phyloP scores from a whole-genome alignment of 2,797 vertebrate species.

The Oreochromis mossambicus region DNA sequence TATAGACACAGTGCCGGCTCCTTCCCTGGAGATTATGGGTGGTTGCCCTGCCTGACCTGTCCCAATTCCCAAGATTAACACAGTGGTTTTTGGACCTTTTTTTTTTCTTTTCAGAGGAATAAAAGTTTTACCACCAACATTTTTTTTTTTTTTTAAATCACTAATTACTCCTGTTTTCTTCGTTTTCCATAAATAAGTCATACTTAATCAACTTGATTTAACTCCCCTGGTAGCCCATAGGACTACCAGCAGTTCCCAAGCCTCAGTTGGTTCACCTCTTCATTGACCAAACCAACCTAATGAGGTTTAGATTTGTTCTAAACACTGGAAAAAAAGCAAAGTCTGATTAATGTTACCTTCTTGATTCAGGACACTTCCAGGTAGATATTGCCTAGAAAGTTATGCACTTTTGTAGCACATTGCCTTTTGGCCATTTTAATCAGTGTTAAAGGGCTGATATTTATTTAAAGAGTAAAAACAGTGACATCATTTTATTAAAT shows the following conservation, averaged over 20 bases:
- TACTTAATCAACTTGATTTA: background rate
- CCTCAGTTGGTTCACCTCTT: background rate
- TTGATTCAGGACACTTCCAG: background rate
- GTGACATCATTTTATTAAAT: background rate
- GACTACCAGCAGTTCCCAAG: background rate
- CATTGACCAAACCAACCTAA: background rate
- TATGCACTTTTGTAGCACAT: no score
- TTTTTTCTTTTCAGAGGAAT: background rate
- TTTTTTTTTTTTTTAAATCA: background rate
- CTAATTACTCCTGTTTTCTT: background rate
- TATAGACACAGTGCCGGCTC: conserved; percentile 56
- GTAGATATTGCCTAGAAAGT: background rate
- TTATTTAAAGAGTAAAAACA: background rate
- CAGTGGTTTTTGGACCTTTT: background rate
- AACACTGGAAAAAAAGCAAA: background rate
- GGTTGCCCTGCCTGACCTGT: conserved; percentile 14
- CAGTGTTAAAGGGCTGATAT: no score
- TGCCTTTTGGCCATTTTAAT: no score
- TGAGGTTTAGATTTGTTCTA: background rate
- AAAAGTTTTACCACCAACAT: background rate
- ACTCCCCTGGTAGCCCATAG: background rate
- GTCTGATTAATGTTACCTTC: background rate
- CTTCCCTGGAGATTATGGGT: conserved; percentile 51
- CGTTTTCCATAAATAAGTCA: background rate
- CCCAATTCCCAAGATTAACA: background rate